These are phyloP conservation scores for Nematolebias whitei DNA, from an alignment of 2,113 vertebrate genomes.

Conservation along the genomic window DNA sequence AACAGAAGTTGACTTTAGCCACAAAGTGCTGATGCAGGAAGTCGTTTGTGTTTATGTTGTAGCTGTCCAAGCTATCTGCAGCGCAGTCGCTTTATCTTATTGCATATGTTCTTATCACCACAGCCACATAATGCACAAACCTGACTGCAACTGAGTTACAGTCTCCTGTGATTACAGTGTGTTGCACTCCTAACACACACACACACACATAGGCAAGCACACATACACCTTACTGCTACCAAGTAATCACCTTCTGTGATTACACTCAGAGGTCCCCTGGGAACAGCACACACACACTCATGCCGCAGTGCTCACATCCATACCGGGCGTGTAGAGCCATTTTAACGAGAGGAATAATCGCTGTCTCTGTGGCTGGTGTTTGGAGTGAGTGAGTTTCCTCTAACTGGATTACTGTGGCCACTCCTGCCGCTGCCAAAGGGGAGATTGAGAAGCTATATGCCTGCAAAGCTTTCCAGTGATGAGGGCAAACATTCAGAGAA, in stretches of 20 bases:
- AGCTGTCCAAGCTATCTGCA: slow-evolving; percentile 24
- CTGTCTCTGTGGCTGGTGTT: slow-evolving; percentile 53
- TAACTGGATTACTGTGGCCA: slow-evolving; percentile 66
- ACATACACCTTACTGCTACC: slow-evolving; percentile 45
- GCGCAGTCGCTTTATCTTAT: slow-evolving; percentile 45
- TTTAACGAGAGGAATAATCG: slow-evolving; percentile 66
- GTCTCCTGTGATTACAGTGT: slow-evolving; percentile 60
- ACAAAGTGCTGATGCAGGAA: slow-evolving; percentile 47
- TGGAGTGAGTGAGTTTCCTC: slow-evolving; percentile 55
- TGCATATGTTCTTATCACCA: slow-evolving; percentile 48
- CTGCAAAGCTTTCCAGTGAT: slow-evolving; percentile 25
- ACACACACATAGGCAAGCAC: slow-evolving; percentile 19
- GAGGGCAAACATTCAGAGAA: slow-evolving; percentile 24
- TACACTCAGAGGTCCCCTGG: slow-evolving; percentile 53
- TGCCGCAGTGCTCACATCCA: neutral
- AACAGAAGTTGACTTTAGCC: slow-evolving; percentile 29
- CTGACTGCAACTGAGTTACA: slow-evolving; percentile 32
- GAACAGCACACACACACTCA: slow-evolving; percentile 13
- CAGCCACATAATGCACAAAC: slow-evolving; percentile 29
- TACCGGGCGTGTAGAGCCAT: slow-evolving; percentile 25
- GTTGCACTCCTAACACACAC: slow-evolving; percentile 28
- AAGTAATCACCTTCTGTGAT: slow-evolving; percentile 68
- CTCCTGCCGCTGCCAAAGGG: slow-evolving; percentile 43
- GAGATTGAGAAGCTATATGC: slow-evolving; percentile 40
- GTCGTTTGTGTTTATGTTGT: slow-evolving; percentile 20